These are phyloP conservation scores for Thelaira solivaga DNA, from an alignment of 2,888 invertebrate species.

Conservation along the genomic window DNA sequence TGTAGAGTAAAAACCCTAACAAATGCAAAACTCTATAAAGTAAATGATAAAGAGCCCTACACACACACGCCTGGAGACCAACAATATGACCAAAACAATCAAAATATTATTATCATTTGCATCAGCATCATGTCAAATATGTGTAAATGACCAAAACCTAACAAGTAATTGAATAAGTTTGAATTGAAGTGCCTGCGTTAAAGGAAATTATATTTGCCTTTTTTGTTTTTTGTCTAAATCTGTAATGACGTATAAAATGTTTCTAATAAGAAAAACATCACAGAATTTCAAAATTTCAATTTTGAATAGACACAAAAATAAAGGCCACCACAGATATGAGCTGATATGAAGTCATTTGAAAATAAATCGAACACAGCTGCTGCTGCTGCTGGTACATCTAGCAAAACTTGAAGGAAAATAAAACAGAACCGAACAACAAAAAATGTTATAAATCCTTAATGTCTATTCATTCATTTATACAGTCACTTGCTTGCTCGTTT, in stretches of 20 bases:
- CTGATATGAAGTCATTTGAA: constrained; percentile 25
- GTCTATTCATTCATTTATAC: constrained; percentile 22
- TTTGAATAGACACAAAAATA: constrained; percentile 15
- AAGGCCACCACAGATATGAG: constrained; percentile 10
- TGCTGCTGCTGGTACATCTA: constrained; percentile 35
- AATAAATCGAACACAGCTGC: constrained; percentile 57
- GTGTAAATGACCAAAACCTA: constrained; percentile 41
- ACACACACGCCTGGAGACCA: background rate
- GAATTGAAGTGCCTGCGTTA: background rate
- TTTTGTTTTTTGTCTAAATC: constrained; percentile 53
- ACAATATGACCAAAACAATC: constrained; percentile 24
- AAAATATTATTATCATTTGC: too few species aligned
- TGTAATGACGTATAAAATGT: constrained; percentile 52
- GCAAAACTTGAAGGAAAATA: too few species aligned
- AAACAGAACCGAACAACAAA: constrained; percentile 15
- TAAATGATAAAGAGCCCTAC: background rate
- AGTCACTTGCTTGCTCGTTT: background rate
- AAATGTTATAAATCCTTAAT: constrained; percentile 40
- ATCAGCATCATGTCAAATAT: constrained; percentile 47
- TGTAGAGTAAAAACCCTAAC: constrained; percentile 41
- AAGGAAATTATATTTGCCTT: constrained; percentile 59
- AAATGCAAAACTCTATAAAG: background rate
- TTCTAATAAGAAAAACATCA: constrained; percentile 20
- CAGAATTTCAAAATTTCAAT: constrained; percentile 15
- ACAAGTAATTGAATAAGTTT: constrained; percentile 32